Evolutionary conservation across 2,797 vertebrate genomes (phyloP).

Genomic region (Esox lucius): DNA sequence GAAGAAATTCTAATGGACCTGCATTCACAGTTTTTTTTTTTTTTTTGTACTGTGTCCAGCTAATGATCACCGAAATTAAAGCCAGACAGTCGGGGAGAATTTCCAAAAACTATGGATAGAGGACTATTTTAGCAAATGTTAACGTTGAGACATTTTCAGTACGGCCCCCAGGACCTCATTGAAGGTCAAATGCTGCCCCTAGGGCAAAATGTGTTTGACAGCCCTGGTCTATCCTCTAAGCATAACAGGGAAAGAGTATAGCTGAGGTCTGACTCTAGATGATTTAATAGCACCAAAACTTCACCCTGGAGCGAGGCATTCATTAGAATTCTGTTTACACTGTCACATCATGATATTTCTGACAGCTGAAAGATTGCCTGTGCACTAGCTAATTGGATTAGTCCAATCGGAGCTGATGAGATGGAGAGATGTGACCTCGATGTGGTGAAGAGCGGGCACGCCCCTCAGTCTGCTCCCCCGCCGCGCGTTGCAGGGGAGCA

Average conservation of each 20-base stretch:
- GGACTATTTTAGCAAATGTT: too few species aligned
- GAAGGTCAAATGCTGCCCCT: too few species aligned
- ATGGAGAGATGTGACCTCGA: conserved; percentile 48
- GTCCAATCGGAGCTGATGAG: conserved; percentile 63
- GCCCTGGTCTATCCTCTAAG: background rate
- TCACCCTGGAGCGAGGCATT: conserved; percentile 56
- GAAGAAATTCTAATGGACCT: too few species aligned
- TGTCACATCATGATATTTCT: conserved; percentile 66
- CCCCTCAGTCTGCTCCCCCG: conserved; percentile 57
- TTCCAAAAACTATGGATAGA: conserved; percentile 11
- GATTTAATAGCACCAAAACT: conserved; percentile 54
- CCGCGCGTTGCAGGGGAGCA: conserved; percentile 20
- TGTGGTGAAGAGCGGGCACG: conserved; percentile 42
- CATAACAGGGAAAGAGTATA: conserved; percentile 38
- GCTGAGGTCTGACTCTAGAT: conserved; percentile 34
- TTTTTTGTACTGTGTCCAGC: too few species aligned
- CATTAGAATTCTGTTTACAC: conserved; percentile 67
- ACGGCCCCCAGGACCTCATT: too few species aligned
- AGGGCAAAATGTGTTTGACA: too few species aligned
- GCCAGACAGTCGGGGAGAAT: too few species aligned
- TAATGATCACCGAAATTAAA: too few species aligned
- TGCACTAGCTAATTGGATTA: conserved; percentile 65
- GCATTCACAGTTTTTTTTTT: too few species aligned
- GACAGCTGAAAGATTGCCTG: conserved; percentile 69
- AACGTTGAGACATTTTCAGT: too few species aligned